Evolutionary conservation across 2,888 invertebrate species (phyloP), one percentile per base, ranked within the genome.

Genomic region (Mythimna ferrago): DNA sequence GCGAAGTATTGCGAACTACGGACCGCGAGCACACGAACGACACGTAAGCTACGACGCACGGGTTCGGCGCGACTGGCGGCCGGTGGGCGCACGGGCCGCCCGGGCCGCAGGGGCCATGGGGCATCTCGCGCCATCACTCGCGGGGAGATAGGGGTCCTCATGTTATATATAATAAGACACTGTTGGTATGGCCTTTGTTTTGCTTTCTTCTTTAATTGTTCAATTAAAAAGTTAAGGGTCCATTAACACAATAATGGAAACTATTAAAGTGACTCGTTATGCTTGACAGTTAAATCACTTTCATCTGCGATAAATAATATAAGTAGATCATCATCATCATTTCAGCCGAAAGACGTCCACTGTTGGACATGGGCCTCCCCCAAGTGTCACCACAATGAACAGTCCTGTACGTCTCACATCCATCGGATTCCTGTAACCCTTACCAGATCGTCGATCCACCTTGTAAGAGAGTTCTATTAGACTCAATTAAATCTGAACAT

Each of bases 21-120:
- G 62, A n/a, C 57, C 74, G 62, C 48, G 38, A 44, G 44, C 35
- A 58, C 6, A 19, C 68, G 48, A 9, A n/a, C 57, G 38, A 71
- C 4, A 64, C 79, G 71, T 66, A 48, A 58, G 48, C 1, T 54
- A 11, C 72, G 62, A 44, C 54, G 64, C 71, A 75, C 73, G 73
- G 62, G 67, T 76, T 73, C 80, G 73, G 9, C 74, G 67, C 84
- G 80, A 85, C 85, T 85, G 82, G 54, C 73, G 72, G 21, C 54
- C 14, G 63, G 57, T 26, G 57, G 60, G 35, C 61, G 51, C n/a
- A 10, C 38, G 44, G 44, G 44, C 41, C 26, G 41, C 38, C 7
- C 61, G 56, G 48, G 35, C 66, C 67, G 68, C 32, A 19, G 63
- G 68, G 71, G 56, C 70, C 70, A 58, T 58, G 62, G 80, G 62